Evolutionary conservation across 2,113 vertebrate genomes (phyloP).

Genomic region (Amphiprion percula): DNA sequence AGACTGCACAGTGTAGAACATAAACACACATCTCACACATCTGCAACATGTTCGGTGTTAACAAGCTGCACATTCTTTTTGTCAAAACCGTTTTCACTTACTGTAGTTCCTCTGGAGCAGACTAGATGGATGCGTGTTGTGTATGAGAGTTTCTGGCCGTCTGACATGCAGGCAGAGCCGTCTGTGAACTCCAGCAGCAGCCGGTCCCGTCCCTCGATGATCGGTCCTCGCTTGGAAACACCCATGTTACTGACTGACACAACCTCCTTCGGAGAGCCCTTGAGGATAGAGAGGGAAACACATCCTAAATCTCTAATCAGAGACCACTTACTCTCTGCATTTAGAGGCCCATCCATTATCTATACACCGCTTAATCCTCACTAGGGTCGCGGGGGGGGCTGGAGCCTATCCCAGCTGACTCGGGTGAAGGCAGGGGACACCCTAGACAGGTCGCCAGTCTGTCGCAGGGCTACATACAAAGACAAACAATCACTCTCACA

Average conservation of each 20-base stretch:
- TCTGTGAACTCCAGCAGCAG: conserved; percentile 90
- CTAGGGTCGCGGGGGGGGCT: too few relatives aligned
- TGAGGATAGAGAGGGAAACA: conserved; percentile 3
- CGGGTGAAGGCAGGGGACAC: too few relatives aligned
- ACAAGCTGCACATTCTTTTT: background rate
- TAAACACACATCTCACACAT: conserved; percentile 13
- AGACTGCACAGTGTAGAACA: conserved; percentile 75
- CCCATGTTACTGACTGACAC: conserved; percentile 93
- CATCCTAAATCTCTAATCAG: too few relatives aligned
- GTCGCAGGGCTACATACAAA: too few relatives aligned
- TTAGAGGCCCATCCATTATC: too few relatives aligned
- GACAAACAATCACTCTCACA: too few relatives aligned
- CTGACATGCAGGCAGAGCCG: conserved; percentile 87
- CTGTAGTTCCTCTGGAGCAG: conserved; percentile 86
- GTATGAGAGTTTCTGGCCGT: conserved; percentile 81
- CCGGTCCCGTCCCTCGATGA: conserved; percentile 85
- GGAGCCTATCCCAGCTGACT: too few relatives aligned
- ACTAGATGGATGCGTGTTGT: conserved; percentile 90
- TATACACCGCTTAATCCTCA: too few relatives aligned
- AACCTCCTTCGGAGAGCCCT: conserved; percentile 79
- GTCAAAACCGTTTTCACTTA: conserved; percentile 73
- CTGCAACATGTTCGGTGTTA: fast-evolving
- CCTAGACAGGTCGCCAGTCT: too few relatives aligned
- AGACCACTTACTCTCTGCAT: background rate
- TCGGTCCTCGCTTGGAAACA: conserved; percentile 84